Conservation (phyloP, 2,113 vertebrate genomes). For the Oophaga pumilio region DNA sequence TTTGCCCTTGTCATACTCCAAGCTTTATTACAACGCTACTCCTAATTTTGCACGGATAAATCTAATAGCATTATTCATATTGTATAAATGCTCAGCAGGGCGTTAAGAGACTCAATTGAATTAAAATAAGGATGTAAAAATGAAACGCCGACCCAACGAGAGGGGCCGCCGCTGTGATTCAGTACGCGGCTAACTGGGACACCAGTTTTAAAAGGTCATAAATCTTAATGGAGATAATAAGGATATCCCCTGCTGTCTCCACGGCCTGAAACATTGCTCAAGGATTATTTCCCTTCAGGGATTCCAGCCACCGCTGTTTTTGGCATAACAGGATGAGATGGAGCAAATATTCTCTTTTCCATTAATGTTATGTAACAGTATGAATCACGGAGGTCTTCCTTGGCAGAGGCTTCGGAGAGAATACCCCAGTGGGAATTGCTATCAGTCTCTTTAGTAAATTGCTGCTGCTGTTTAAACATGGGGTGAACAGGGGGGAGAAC, state of each 20-base stretch:
- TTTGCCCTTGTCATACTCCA: not conserved
- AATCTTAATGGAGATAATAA: slow-evolving; percentile 20
- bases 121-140: slow-evolving; percentile 10
- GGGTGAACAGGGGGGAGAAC: slow-evolving; percentile 5
- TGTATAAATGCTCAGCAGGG: not conserved
- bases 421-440: slow-evolving; percentile 53
- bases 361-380: slow-evolving; percentile 54
- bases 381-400: slow-evolving; percentile 58
- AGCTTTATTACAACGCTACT: not conserved
- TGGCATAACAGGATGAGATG: slow-evolving; percentile 60
- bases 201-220: not conserved
- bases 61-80: not conserved
- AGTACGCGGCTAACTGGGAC: slow-evolving; percentile 6
- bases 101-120: not conserved
- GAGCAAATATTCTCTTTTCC: slow-evolving; percentile 44
- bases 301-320: slow-evolving; percentile 47
- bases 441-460: slow-evolving; percentile 9
- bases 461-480: not conserved
- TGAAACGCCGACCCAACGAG: not conserved
- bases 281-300: slow-evolving; percentile 60
- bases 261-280: slow-evolving; percentile 10
- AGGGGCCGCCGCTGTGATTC: not conserved
- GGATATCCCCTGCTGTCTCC: slow-evolving; percentile 34
- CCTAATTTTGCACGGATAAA: not conserved
- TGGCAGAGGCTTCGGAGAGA: slow-evolving; percentile 36